These are phyloP conservation scores for Heliconius nattereri DNA, from an alignment of 1,140 invertebrate genomes.

Conservation along the genomic window DNA sequence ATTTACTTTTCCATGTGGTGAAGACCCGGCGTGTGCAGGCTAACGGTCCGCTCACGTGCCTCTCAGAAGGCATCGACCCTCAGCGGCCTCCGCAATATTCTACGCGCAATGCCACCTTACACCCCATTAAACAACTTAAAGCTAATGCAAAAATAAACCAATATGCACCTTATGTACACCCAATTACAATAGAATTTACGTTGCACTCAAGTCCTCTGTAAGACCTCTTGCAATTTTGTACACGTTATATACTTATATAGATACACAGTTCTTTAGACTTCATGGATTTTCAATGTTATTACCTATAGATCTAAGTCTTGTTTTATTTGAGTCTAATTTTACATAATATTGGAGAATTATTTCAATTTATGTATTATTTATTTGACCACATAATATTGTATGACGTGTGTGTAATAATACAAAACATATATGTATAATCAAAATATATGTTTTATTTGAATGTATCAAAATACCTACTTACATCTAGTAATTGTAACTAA, in stretches of 20 bases:
- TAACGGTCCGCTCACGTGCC: slow-evolving; percentile 77
- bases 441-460: no score
- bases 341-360: slow-evolving; percentile 24
- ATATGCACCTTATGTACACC: slow-evolving; percentile 16
- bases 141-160: background rate
- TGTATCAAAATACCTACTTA: no score
- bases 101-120: slow-evolving; percentile 57
- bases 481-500: no score
- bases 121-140: slow-evolving; percentile 46
- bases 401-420: no score
- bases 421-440: no score
- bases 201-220: background rate
- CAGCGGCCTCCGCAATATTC: slow-evolving; percentile 75
- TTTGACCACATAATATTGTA: slow-evolving; percentile 8
- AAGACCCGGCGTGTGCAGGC: slow-evolving; percentile 61
- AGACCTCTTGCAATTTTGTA: background rate
- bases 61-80: slow-evolving; percentile 75
- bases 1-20: slow-evolving; percentile 74
- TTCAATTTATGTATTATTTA: slow-evolving; percentile 33
- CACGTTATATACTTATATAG: background rate
- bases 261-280: slow-evolving; percentile 16
- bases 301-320: background rate
- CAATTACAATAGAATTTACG: slow-evolving; percentile 3
- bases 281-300: slow-evolving; percentile 29
- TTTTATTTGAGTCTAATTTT: slow-evolving; percentile 9